phyloP scores from a whole-genome alignment of 2,797 vertebrate species.

The Chelonia mydas region DNA sequence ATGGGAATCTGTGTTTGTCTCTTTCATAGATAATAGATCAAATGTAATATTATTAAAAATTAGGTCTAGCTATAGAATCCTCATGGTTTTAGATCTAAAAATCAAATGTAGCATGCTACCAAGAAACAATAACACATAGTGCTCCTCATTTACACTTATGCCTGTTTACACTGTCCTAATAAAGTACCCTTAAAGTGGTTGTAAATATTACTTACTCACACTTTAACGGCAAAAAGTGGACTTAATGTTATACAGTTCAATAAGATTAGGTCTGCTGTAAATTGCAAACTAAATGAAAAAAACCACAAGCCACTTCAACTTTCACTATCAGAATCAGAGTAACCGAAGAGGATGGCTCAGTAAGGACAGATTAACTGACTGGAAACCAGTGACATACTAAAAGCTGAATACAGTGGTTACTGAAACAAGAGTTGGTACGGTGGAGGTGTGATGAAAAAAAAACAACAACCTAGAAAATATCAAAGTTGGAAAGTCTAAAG shows the following conservation, averaged over 20 bases:
- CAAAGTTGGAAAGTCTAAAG: neutral
- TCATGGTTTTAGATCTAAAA: neutral
- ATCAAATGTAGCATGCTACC: neutral
- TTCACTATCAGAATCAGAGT: neutral
- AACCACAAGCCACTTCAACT: accelerated
- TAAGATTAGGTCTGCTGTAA: neutral
- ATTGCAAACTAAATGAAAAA: neutral
- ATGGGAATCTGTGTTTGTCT: neutral
- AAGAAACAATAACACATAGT: slow-evolving; percentile 68
- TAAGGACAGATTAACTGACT: neutral
- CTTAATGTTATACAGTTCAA: accelerated
- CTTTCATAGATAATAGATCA: neutral
- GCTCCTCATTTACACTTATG: neutral
- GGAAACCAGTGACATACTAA: neutral
- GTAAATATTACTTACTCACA: neutral
- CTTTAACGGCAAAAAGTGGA: neutral
- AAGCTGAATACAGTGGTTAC: neutral
- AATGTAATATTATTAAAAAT: neutral
- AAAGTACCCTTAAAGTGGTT: neutral
- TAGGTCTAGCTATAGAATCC: neutral
- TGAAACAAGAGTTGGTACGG: neutral
- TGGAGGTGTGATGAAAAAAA: neutral
- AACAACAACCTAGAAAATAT: neutral
- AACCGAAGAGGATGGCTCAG: neutral
- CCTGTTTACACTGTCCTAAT: neutral